Evolutionary conservation across 1,140 invertebrate genomes (phyloP).

Genomic region (Eubasilissa regina): DNA sequence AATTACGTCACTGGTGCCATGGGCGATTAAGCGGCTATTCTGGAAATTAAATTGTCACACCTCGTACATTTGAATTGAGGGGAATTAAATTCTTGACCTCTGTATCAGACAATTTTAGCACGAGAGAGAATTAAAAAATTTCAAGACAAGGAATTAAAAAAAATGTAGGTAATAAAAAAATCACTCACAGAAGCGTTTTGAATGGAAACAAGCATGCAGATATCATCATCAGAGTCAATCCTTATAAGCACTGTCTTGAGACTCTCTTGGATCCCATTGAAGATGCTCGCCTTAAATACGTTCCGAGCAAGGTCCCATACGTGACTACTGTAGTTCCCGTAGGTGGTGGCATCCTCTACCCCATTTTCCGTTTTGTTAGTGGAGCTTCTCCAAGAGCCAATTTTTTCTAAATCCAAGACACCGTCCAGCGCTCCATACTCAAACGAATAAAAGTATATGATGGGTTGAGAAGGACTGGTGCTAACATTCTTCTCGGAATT

Average conservation of each 20-base stretch:
- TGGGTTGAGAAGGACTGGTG: constrained; percentile 71
- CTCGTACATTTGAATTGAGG: no score
- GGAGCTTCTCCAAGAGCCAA: background rate
- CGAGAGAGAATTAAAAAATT: no score
- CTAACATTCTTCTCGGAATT: constrained; percentile 64
- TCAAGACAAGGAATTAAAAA: no score
- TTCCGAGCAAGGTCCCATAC: constrained; percentile 55
- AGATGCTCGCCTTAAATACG: constrained; percentile 61
- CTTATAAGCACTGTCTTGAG: constrained; percentile 77
- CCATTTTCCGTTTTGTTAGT: background rate
- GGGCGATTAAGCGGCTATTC: no score
- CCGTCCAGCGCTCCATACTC: constrained; percentile 61
- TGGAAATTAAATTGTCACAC: no score
- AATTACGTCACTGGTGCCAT: no score
- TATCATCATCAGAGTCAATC: constrained; percentile 76
- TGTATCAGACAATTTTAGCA: no score
- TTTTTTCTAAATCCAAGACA: constrained; percentile 26
- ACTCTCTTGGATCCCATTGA: constrained; percentile 61
- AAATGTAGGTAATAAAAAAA: constrained; percentile 6
- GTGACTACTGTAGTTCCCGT: background rate
- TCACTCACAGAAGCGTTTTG: constrained; percentile 80
- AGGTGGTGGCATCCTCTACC: background rate
- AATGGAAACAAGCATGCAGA: constrained; percentile 82
- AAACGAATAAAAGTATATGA: constrained; percentile 69
- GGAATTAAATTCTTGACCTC: no score